Evolutionary conservation across 2,113 vertebrate genomes (phyloP), one percentile per base, ranked within the genome.

Genomic region (Laterallus jamaicensis): DNA sequence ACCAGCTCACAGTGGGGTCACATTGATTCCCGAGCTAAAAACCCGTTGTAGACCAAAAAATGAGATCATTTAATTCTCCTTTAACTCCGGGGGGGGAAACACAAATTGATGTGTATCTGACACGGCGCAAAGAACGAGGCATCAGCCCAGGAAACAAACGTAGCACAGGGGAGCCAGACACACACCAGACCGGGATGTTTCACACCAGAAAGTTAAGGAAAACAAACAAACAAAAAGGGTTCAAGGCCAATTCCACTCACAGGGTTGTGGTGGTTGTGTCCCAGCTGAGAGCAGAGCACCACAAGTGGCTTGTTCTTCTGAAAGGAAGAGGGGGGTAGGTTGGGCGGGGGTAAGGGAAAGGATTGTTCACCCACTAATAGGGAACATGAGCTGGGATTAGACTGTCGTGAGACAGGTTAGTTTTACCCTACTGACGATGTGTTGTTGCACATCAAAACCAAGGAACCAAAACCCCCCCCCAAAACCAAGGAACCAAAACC

Each of bases 1-100:
- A 35, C 44, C 0, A 0, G 5, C n/a, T 59, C 56, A 6, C 10
- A 1, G 31, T 0, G 4, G 3, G 5, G 39, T 25, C 29, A 6
- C 3, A 56, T 12, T 5, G 40, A 40, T 66, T 88, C 68, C 76
- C 19, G 68, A 3, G 31, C 50, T 10, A 52, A 29, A 60, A 69
- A 35, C 1, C 15, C 15, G 15, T 25, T 12, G 11, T 0, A 66
- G 68, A 11, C 31, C 50, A 22, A 71, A 32, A 5, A 24, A 11
- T 66, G 68, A 50, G 47, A n/a, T 7, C 17, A 1, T 49, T 70
- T 52, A 35, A 73, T 37, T 76, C 70, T 25, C n/a, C 12, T 42
- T 66, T 50, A 35, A 31, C 55, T 40, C 37, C 20, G 32, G 44
- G 44, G 44, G 42, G 17, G 29, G 16, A 64, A 32, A 68, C 82